Base-by-base conservation (phyloP, 2,797 vertebrate genomes). In the Poliocrania exsul region DNA sequence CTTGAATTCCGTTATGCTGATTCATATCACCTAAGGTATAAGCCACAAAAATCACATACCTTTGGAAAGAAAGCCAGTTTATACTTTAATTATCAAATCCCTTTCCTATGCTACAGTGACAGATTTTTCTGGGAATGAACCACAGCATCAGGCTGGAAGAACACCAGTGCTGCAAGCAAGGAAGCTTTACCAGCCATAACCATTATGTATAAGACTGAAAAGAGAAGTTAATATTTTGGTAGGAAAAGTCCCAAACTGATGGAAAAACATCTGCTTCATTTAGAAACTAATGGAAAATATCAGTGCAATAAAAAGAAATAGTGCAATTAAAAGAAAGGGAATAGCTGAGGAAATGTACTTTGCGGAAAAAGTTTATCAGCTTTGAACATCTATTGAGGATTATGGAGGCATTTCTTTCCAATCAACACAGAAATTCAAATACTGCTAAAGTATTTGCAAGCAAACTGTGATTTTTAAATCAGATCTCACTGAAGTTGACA, bases 211-310 rank as follows among this genome's bases (percentile, higher is more conserved):
- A 89, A 88, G 86, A 86, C 11, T 89, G 78, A 96, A 96, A 95
- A 94, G 54, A 81, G 35, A 96, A 96, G 86, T 88, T 94, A 93
- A 93, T 96, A 92, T 95, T 96, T 97, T 84, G 54, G 44, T 74
- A 85, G 70, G 21, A 91, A 96, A 94, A 89, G 95, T 78, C 53
- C 69, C 69, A 81, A 71, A 97, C 37, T 90, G 93, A 89, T 80
- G 57, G 84, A 13, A 67, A 96, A 96, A 84, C 94, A 97, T 92
- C 96, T 97, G 95, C 50, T 67, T 35, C 53, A 38, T 93, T 95
- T 94, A 86, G 92, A 78, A 90, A 62, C 37, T 49, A 82, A 79
- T 40, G 65, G 81, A 94, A 96, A 97, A 90, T 60, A 66, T 75
- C 31, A 56, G 19, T 8, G 29, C 69, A 94, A 90, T 91, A 84